Percentiles rank a stretch among this genome's conserved stretches.
phyloP scores from a whole-genome alignment of 2,113 vertebrate genomes.

The Suricata suricatta region DNA sequence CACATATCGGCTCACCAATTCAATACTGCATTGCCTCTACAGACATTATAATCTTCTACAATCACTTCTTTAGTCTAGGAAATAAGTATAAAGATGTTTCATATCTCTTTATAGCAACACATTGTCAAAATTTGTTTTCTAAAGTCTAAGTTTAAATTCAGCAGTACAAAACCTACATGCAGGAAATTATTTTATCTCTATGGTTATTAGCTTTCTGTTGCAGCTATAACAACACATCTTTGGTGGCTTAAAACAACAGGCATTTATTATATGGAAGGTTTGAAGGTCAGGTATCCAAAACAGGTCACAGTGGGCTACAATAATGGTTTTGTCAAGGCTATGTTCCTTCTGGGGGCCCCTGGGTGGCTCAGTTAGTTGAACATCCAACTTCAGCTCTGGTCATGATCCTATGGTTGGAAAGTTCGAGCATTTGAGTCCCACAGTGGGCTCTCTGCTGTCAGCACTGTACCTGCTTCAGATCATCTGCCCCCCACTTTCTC shows the following conservation, averaged over 20 bases:
- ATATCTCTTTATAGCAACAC: background rate
- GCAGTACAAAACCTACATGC: background rate
- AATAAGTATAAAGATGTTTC: background rate
- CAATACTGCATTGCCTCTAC: background rate
- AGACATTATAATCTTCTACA: background rate
- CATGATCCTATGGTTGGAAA: no score
- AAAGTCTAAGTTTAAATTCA: background rate
- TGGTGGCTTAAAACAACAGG: background rate
- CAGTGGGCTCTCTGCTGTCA: no score
- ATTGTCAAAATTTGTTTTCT: background rate
- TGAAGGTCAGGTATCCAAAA: background rate
- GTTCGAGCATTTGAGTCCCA: no score
- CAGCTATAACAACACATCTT: background rate
- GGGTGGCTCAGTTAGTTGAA: no score
- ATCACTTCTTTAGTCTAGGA: background rate
- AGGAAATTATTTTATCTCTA: background rate
- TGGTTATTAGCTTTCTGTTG: background rate
- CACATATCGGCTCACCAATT: rapidly evolving
- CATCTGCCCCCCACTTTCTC: no score
- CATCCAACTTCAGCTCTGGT: no score
- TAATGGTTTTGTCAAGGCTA: background rate
- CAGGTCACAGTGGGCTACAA: background rate
- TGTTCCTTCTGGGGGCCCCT: background rate
- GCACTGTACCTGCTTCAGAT: no score
- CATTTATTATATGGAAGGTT: background rate